Percentiles rank a stretch among this genome's conserved stretches.
Evolutionary conservation across 1,140 invertebrate species (phyloP).

Genomic region (Leptinotarsa lineolata): DNA sequence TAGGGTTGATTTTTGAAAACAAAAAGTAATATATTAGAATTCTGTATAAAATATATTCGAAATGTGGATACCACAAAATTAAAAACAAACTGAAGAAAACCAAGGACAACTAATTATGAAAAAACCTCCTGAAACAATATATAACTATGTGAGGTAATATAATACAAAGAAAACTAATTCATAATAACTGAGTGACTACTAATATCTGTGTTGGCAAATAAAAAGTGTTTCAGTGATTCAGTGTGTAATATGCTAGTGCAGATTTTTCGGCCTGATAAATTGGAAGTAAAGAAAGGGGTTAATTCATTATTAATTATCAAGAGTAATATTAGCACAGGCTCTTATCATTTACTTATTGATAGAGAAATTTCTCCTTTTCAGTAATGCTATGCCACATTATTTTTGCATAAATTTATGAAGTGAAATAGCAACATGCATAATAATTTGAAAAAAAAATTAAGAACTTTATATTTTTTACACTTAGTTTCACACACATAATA

Average conservation of each 20-base stretch:
- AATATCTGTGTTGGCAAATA: conserved; percentile 5
- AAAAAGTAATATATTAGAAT: conserved; percentile 11
- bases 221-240: conserved; percentile 11
- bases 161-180: conserved; percentile 13
- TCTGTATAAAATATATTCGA: neutral
- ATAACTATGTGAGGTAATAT: conserved; percentile 8
- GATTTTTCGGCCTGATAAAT: neutral
- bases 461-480: too few relatives aligned
- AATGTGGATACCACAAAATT: conserved; percentile 2
- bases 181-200: conserved; percentile 16
- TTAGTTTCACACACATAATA: too few relatives aligned
- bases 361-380: neutral
- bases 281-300: conserved; percentile 4
- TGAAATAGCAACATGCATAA: too few relatives aligned
- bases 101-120: conserved; percentile 21
- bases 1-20: neutral
- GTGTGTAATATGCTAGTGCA: conserved; percentile 11
- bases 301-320: neutral
- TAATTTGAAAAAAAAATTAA: too few relatives aligned
- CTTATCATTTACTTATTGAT: too few relatives aligned
- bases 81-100: neutral
- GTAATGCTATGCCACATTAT: neutral
- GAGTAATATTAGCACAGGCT: too few relatives aligned
- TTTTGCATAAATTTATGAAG: neutral
- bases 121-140: conserved; percentile 28